Evolutionary conservation across 2,797 vertebrate genomes (phyloP).

Genomic region (Lerista edwardsae): DNA sequence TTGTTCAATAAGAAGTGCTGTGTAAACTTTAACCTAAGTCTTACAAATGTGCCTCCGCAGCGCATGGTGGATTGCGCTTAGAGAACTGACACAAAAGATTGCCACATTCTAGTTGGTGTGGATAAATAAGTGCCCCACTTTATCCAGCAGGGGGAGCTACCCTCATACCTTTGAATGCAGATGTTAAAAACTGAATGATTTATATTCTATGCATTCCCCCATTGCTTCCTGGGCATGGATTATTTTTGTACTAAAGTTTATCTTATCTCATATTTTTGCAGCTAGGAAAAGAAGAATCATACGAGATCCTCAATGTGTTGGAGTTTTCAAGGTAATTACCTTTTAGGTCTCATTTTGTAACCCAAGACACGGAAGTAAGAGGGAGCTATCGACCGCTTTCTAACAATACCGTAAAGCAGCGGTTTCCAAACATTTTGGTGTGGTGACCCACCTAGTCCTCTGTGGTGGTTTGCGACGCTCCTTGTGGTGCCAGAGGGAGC

Average conservation of each 20-base stretch:
- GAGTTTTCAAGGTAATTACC: slow-evolving; percentile 94
- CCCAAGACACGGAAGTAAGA: neutral
- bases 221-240: accelerated
- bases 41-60: neutral
- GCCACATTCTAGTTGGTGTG: neutral
- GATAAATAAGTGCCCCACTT: neutral
- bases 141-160: slow-evolving; percentile 71
- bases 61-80: neutral
- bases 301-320: slow-evolving; percentile 93
- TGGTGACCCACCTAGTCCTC: no score
- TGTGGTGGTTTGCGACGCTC: no score
- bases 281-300: slow-evolving; percentile 92
- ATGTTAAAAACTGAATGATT: neutral
- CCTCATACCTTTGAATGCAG: accelerated
- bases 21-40: neutral
- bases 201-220: accelerated
- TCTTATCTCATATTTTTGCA: slow-evolving; percentile 70
- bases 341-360: neutral
- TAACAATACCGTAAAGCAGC: neutral
- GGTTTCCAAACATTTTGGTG: no score
- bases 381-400: accelerated
- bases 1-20: neutral
- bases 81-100: neutral
- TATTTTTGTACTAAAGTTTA: neutral
- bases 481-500: no score